These are phyloP conservation scores for Beris morrisii DNA, from an alignment of 2,888 invertebrate species.

Conservation along the genomic window DNA sequence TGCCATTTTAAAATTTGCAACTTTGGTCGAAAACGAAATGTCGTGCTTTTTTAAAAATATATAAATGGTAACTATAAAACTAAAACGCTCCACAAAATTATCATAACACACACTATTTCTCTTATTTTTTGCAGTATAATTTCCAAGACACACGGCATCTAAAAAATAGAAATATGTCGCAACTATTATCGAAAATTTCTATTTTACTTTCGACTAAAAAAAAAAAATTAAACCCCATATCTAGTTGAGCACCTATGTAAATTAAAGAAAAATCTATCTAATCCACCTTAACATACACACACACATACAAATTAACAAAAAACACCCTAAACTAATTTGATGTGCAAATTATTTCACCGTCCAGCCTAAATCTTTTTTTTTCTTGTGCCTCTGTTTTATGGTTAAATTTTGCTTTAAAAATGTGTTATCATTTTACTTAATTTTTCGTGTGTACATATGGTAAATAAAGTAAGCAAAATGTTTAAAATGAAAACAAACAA, in stretches of 20 bases:
- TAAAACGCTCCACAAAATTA: neutral
- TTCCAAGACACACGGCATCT: neutral
- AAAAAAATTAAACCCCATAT: neutral
- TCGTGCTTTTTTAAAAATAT: constrained; percentile 38
- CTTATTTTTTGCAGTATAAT: neutral
- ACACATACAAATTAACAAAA: constrained; percentile 6
- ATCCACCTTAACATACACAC: neutral
- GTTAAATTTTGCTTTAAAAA: constrained; percentile 18
- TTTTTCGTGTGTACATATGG: neutral
- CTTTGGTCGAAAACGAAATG: constrained; percentile 65
- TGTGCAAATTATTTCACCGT: constrained; percentile 25
- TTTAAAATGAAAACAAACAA: constrained; percentile 1
- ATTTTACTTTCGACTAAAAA: constrained; percentile 1
- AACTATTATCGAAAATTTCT: neutral
- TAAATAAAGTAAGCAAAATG: constrained; percentile 2
- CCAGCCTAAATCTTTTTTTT: constrained; percentile 11
- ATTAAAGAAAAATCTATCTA: neutral
- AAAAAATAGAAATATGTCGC: neutral
- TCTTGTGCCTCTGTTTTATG: neutral
- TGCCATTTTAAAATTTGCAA: constrained; percentile 73
- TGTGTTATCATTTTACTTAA: neutral
- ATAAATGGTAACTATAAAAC: constrained; percentile 11
- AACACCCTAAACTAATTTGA: constrained; percentile 2
- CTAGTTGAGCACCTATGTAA: constrained; percentile 1
- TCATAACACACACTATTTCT: neutral